Evolutionary conservation across 2,797 vertebrate species (phyloP).

Genomic region (Onychomys arenicola): DNA sequence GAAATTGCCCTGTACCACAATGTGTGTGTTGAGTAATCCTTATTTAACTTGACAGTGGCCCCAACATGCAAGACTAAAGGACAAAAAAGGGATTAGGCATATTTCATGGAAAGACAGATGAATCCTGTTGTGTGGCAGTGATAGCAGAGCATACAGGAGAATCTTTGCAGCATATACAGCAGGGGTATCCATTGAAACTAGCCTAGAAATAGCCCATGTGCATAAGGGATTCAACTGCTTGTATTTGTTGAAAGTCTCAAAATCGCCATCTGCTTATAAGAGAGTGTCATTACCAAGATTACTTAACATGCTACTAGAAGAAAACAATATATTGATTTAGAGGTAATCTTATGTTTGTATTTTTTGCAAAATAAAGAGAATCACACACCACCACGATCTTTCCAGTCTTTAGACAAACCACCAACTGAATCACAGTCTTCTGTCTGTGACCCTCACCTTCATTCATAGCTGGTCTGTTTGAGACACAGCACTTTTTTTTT

Average conservation of each 20-base stretch:
- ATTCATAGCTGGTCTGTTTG: background rate
- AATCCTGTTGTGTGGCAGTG: background rate
- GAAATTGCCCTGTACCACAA: too few species aligned
- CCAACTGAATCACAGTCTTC: background rate
- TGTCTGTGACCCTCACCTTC: background rate
- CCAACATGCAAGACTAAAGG: background rate
- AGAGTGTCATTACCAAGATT: background rate
- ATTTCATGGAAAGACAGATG: background rate
- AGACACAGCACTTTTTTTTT: background rate
- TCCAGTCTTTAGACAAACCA: background rate
- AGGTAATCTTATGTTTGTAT: background rate
- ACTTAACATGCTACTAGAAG: background rate
- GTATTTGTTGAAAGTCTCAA: background rate
- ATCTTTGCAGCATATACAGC: background rate
- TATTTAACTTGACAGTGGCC: background rate
- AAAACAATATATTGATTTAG: background rate
- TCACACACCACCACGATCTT: background rate
- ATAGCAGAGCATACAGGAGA: background rate
- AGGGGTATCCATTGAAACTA: too few species aligned
- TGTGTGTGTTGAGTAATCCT: background rate
- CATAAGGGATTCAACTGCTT: too few species aligned
- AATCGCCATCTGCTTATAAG: background rate
- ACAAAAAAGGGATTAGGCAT: too few species aligned
- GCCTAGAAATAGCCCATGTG: background rate
- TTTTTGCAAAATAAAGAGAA: background rate